Evolutionary conservation across 2,797 vertebrate species (phyloP).

Genomic region (Anabacerthia variegaticeps): DNA sequence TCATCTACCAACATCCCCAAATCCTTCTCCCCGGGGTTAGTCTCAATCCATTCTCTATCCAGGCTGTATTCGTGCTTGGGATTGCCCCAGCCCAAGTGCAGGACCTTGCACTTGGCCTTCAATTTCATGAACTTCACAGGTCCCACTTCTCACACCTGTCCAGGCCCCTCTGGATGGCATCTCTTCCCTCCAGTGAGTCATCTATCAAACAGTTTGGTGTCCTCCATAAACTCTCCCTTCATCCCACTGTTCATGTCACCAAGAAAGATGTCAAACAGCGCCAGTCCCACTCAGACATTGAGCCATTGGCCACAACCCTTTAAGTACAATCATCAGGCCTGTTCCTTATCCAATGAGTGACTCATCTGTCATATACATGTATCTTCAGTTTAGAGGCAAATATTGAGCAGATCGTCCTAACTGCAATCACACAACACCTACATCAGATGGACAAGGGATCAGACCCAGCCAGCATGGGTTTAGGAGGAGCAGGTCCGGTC

Average conservation of each 20-base stretch:
- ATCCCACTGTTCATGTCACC: background rate
- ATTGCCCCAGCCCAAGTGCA: background rate
- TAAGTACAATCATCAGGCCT: background rate
- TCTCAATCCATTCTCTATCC: background rate
- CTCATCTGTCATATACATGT: background rate
- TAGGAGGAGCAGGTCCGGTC: too few relatives aligned
- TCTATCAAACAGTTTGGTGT: background rate
- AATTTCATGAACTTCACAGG: background rate
- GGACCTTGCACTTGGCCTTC: background rate
- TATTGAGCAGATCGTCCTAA: too few relatives aligned
- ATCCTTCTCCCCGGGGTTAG: background rate
- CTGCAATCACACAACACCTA: too few relatives aligned
- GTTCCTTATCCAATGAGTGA: accelerated
- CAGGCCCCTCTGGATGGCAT: background rate
- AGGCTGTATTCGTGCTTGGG: background rate
- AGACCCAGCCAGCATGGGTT: too few relatives aligned
- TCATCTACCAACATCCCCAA: background rate
- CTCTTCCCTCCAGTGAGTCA: background rate
- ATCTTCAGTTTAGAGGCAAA: background rate
- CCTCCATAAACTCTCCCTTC: background rate
- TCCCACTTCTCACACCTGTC: background rate
- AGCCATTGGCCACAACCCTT: background rate
- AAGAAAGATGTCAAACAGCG: background rate
- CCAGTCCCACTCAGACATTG: background rate
- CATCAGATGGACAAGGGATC: too few relatives aligned